These are phyloP conservation scores for Struthidea cinerea DNA, from an alignment of 2,113 vertebrate species.

Conservation along the genomic window DNA sequence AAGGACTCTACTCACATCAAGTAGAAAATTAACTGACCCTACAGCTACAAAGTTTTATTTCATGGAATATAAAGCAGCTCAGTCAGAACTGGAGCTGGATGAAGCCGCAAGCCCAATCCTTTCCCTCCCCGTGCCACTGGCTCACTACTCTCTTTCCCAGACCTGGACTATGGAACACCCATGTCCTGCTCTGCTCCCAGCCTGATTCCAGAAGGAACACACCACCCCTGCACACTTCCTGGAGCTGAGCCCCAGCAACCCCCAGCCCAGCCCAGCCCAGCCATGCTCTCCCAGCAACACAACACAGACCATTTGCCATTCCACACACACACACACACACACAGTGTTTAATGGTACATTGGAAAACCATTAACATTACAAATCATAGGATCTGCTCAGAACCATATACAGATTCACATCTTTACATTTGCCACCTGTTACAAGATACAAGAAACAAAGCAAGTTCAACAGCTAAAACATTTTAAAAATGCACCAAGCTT, in stretches of 20 bases:
- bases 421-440: conserved; percentile 76
- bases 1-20: background rate
- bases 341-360: conserved; percentile 66
- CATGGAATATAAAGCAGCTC: conserved; percentile 21
- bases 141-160: background rate
- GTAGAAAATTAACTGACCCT: conserved; percentile 26
- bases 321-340: conserved; percentile 15
- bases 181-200: background rate
- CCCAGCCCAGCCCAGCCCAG: background rate
- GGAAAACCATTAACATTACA: conserved; percentile 71
- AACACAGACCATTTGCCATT: background rate
- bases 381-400: conserved; percentile 71
- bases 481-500: conserved; percentile 81
- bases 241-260: background rate
- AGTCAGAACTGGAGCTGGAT: background rate
- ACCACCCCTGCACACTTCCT: background rate
- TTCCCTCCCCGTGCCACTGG: background rate
- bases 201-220: background rate
- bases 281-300: background rate
- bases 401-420: conserved; percentile 78
- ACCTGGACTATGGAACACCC: background rate
- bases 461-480: conserved; percentile 78
- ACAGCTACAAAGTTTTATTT: background rate
- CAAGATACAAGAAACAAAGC: conserved; percentile 75
- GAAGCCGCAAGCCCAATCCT: background rate